Evolutionary conservation across 2,797 vertebrate genomes (phyloP).

Genomic region (Trachurus trachurus): DNA sequence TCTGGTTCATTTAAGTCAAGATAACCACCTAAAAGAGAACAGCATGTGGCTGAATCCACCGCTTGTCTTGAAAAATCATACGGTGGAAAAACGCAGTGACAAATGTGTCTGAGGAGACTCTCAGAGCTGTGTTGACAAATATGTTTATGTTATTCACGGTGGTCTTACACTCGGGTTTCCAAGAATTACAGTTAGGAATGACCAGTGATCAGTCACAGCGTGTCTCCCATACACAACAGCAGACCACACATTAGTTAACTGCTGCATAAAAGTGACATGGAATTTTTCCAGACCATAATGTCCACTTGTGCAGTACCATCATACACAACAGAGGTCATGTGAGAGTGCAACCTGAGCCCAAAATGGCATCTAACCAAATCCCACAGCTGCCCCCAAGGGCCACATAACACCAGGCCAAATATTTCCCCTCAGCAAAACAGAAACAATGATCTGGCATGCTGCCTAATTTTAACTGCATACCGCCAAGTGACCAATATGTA

Average conservation of each 20-base stretch:
- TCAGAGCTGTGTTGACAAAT: slow-evolving; percentile 63
- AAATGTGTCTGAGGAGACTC: slow-evolving; percentile 42
- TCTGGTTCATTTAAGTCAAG: slow-evolving; percentile 45
- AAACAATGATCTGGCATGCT: slow-evolving; percentile 81
- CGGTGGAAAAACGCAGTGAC: slow-evolving; percentile 35
- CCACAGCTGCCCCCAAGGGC: slow-evolving; percentile 75
- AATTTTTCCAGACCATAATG: slow-evolving; percentile 69
- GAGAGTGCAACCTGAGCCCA: slow-evolving; percentile 83
- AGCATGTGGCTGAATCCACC: slow-evolving; percentile 16
- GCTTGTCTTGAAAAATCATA: slow-evolving; percentile 33
- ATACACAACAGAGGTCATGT: slow-evolving; percentile 76
- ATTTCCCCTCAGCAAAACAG: slow-evolving; percentile 80
- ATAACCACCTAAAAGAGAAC: slow-evolving; percentile 23
- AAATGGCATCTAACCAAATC: slow-evolving; percentile 79
- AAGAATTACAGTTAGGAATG: slow-evolving; percentile 44
- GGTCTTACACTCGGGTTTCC: slow-evolving; percentile 56
- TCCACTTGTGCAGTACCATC: slow-evolving; percentile 71
- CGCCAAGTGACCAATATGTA: slow-evolving; percentile 66
- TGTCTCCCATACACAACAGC: slow-evolving; percentile 32
- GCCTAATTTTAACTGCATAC: slow-evolving; percentile 81
- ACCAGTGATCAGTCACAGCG: slow-evolving; percentile 48
- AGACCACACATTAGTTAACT: slow-evolving; percentile 68
- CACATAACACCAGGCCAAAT: slow-evolving; percentile 76
- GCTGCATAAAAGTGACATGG: slow-evolving; percentile 67
- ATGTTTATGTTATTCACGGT: slow-evolving; percentile 57